Evolutionary conservation across 2,888 invertebrate genomes (phyloP).

Genomic region (Caenorhabditis drosophilae): DNA sequence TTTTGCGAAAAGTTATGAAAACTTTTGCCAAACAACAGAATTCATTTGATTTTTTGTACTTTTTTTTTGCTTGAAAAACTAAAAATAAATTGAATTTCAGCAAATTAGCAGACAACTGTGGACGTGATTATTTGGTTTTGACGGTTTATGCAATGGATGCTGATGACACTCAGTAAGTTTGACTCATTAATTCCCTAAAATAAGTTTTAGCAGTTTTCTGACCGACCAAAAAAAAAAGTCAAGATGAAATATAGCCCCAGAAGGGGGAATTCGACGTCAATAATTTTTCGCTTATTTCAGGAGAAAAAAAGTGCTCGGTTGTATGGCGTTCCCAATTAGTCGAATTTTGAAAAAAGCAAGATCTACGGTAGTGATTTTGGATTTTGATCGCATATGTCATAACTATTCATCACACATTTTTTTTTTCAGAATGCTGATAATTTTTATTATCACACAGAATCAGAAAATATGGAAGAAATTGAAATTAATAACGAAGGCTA

Average conservation of each 20-base stretch:
- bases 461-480: conserved; percentile 19
- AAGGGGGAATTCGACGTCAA: too few relatives aligned
- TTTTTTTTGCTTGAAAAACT: too few relatives aligned
- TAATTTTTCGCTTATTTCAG: conserved; percentile 9
- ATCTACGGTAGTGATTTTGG: too few relatives aligned
- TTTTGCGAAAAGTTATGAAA: neutral
- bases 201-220: neutral
- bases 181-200: neutral
- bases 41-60: too few relatives aligned
- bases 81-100: too few relatives aligned
- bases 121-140: conserved; percentile 34
- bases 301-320: conserved; percentile 50
- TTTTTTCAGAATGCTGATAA: conserved; percentile 9
- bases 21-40: too few relatives aligned
- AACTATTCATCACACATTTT: too few relatives aligned
- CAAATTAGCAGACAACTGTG: conserved; percentile 31
- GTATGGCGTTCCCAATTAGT: conserved; percentile 58
- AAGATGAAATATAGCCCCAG: neutral
- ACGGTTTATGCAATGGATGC: conserved; percentile 41
- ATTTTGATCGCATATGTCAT: too few relatives aligned
- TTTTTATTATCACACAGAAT: conserved; percentile 9
- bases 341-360: conserved; percentile 43
- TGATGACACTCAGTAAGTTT: conserved; percentile 20
- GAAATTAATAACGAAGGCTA: conserved; percentile 57
- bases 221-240: neutral